Percentiles rank a stretch among this genome's conserved stretches.
Evolutionary conservation across 2,888 invertebrate genomes (phyloP).

Genomic region (Globia sparganii): DNA sequence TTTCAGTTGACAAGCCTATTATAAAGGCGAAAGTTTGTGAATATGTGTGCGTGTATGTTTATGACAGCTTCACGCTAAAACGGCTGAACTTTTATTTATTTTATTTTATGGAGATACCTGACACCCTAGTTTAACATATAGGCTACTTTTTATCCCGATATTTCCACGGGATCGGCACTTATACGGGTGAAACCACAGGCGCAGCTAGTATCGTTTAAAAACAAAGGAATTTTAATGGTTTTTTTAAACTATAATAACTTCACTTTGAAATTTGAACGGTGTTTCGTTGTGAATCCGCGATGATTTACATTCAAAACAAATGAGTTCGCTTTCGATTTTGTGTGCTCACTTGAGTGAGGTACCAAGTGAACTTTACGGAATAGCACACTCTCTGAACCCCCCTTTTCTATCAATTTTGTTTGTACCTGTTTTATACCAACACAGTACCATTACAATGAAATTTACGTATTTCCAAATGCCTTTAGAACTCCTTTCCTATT

Average conservation of each 20-base stretch:
- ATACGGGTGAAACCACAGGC: too few relatives aligned
- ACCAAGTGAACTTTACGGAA: not conserved
- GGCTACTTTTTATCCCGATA: too few relatives aligned
- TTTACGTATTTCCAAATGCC: conserved; percentile 9
- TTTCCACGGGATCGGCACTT: too few relatives aligned
- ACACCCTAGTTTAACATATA: too few relatives aligned
- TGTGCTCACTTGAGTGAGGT: not conserved
- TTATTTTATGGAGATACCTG: too few relatives aligned
- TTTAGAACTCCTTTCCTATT: conserved; percentile 4
- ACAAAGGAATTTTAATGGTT: too few relatives aligned
- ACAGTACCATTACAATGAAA: conserved; percentile 7
- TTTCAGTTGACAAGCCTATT: too few relatives aligned
- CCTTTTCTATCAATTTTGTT: not conserved
- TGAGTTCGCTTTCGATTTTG: not conserved
- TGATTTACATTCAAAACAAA: not conserved
- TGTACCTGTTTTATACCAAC: not conserved
- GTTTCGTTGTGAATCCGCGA: not conserved
- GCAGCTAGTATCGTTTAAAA: too few relatives aligned
- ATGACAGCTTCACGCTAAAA: too few relatives aligned
- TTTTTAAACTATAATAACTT: not conserved
- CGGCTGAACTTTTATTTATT: too few relatives aligned
- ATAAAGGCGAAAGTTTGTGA: too few relatives aligned
- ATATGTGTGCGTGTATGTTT: too few relatives aligned
- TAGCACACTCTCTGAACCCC: not conserved
- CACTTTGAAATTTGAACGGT: not conserved